Conservation (phyloP, 1,140 invertebrate genomes). For the Pogonognathellus flavescens region DNA sequence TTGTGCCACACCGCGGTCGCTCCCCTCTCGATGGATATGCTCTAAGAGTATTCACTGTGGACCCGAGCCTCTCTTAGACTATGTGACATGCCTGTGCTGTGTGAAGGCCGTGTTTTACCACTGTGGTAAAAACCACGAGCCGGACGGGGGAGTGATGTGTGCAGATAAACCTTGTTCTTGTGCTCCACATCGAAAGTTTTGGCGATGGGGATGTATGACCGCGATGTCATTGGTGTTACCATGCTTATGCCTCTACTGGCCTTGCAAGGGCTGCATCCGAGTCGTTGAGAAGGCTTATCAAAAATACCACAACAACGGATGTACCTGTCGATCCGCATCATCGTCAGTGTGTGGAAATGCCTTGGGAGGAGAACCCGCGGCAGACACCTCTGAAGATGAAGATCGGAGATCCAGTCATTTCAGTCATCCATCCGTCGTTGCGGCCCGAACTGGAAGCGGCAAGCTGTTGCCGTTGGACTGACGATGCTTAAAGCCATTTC, state of each 20-base stretch:
- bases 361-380: neutral
- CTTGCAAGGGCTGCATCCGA: constrained; percentile 83
- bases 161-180: constrained; percentile 91
- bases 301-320: constrained; percentile 80
- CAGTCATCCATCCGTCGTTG: constrained; percentile 58
- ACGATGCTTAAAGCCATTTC: constrained; percentile 15
- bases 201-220: constrained; percentile 87
- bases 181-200: constrained; percentile 77
- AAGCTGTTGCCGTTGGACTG: constrained; percentile 61
- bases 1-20: constrained; percentile 84
- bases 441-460: constrained; percentile 52
- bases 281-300: constrained; percentile 86
- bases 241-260: constrained; percentile 93
- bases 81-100: constrained; percentile 91
- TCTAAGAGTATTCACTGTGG: constrained; percentile 87
- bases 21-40: constrained; percentile 90
- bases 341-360: constrained; percentile 8
- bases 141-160: constrained; percentile 78
- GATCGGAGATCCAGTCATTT: constrained; percentile 58
- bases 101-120: constrained; percentile 94
- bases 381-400: constrained; percentile 60
- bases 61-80: constrained; percentile 87
- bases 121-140: constrained; percentile 81
- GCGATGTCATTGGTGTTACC: constrained; percentile 85
- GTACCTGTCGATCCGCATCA: constrained; percentile 71